These are phyloP conservation scores for Cirrhinus molitorella DNA, from an alignment of 2,797 vertebrate species.

Conservation along the genomic window DNA sequence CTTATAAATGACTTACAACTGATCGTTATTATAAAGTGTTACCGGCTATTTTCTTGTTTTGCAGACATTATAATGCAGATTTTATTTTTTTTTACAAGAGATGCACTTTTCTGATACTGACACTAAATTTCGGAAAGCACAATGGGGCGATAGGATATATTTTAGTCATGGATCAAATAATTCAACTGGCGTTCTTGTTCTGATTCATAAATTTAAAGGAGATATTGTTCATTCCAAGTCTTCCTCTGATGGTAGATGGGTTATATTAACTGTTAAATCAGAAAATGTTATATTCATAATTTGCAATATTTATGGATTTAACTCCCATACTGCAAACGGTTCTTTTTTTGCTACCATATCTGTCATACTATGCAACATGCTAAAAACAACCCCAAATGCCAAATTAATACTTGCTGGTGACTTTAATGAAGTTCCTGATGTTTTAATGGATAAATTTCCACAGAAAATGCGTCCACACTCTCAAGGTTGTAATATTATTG, in stretches of 20 bases:
- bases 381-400: too few relatives aligned
- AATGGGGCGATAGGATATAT: neutral
- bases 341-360: too few relatives aligned
- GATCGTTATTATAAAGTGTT: too few relatives aligned
- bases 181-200: neutral
- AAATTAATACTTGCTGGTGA: neutral
- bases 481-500: neutral
- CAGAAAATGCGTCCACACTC: neutral
- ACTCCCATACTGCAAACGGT: too few relatives aligned
- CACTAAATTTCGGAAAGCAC: neutral
- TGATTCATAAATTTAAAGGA: neutral
- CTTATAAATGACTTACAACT: too few relatives aligned
- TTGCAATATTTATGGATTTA: too few relatives aligned
- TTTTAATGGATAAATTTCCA: neutral
- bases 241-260: neutral
- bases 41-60: neutral
- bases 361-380: too few relatives aligned
- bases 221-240: neutral
- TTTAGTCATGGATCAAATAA: constrained; percentile 13
- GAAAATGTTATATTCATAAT: too few relatives aligned
- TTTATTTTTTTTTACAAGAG: neutral
- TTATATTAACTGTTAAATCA: too few relatives aligned
- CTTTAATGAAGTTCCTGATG: too few relatives aligned
- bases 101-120: neutral
- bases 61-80: neutral